Base-by-base conservation (phyloP, 2,888 invertebrate genomes). In the Erpobdella octoculata region DNA sequence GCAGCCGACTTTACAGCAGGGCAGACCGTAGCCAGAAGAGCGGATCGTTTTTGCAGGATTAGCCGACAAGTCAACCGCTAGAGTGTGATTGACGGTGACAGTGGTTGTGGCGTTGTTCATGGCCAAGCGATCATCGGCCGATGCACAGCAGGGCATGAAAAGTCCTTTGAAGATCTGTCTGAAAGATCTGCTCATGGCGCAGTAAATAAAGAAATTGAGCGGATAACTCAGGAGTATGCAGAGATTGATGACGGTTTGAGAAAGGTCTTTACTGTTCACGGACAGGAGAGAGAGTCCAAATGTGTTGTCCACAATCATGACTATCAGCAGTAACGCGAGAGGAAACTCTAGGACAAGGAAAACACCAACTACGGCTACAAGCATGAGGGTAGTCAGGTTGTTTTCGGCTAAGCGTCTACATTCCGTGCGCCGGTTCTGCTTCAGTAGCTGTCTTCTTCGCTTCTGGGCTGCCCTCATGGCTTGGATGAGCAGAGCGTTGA, bases 141-240 rank as follows among this genome's bases (percentile, higher is more conserved):
- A n/a, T n/a, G n/a, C n/a, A n/a, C n/a, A n/a, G n/a, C n/a, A n/a
- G n/a, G n/a, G n/a, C 8, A 53, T 8, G n/a, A 74, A 74, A 35
- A 87, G 78, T 21, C 84, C 90, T 79, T 91, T 91, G 82, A 95
- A 95, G 0, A 94, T 94, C 82, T 93, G 92, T 28, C 95, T 86
- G 83, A 95, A 95, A 81, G 91, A 92, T 46, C 92, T 86, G 41
- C 92, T 92, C 95, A 95, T 95, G 31, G 93, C 92, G 81, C 93
- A 94, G 80, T 95, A 95, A 76, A 94, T 93, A 73, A 92, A 93
- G 80, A 95, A 93, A 83, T 94, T 93, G 72, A 93, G 89, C 15
- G 93, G 93, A 83, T 93, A 93, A 62, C 91, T 91, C 46, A 92
- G 87, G 73, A 93, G 89, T 74, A 95, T 90, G 82, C 92, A 90